Conservation (phyloP, 2,888 invertebrate species). For the Empis livida region DNA sequence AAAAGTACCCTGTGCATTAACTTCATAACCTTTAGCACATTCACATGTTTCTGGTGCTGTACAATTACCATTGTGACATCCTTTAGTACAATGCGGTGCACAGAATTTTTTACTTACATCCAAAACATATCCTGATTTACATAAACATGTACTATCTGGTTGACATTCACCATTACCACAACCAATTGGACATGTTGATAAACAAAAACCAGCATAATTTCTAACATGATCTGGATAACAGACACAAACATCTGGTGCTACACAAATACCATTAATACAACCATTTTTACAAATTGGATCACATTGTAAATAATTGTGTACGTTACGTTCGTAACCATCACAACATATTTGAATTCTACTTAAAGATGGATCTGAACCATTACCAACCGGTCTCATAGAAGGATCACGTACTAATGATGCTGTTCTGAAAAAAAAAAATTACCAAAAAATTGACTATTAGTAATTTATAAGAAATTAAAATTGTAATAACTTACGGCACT, state of each 20-base stretch:
- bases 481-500: slow-evolving; percentile 30
- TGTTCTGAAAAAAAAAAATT: slow-evolving; percentile 19
- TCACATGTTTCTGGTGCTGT: slow-evolving; percentile 32
- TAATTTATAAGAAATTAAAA: background rate
- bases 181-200: slow-evolving; percentile 53
- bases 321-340: slow-evolving; percentile 51
- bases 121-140: slow-evolving; percentile 33
- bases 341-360: slow-evolving; percentile 59
- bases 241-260: slow-evolving; percentile 37
- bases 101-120: slow-evolving; percentile 31
- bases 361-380: slow-evolving; percentile 42
- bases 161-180: slow-evolving; percentile 54
- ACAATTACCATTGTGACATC: slow-evolving; percentile 39
- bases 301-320: slow-evolving; percentile 39
- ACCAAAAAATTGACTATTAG: background rate
- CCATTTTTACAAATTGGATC: slow-evolving; percentile 36
- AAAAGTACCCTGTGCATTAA: slow-evolving; percentile 21
- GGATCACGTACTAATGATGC: slow-evolving; percentile 22
- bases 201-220: slow-evolving; percentile 36
- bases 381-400: slow-evolving; percentile 21
- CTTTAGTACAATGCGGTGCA: slow-evolving; percentile 21
- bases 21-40: slow-evolving; percentile 29
- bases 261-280: slow-evolving; percentile 40
- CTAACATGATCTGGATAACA: slow-evolving; percentile 33
- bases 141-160: slow-evolving; percentile 46